Evolutionary conservation across 2,797 vertebrate genomes (phyloP).

Genomic region (Gambusia yucatana): DNA sequence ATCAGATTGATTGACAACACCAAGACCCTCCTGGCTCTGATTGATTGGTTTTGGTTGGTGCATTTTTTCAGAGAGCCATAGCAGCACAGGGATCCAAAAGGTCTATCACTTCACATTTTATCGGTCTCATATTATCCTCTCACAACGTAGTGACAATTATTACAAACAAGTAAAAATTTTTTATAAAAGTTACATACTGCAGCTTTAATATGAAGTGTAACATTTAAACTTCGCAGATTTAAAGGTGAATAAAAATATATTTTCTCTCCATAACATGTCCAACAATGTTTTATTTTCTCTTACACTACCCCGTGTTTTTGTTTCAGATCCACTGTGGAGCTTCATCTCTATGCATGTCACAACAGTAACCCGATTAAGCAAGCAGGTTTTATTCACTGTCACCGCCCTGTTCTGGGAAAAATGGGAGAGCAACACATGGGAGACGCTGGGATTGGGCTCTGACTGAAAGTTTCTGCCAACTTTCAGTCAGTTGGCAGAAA

Average conservation of each 20-base stretch:
- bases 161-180: too few relatives aligned
- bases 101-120: too few relatives aligned
- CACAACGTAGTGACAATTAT: too few relatives aligned
- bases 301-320: neutral
- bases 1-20: too few relatives aligned
- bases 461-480: too few relatives aligned
- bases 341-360: constrained; percentile 11
- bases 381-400: constrained; percentile 13
- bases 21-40: too few relatives aligned
- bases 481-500: constrained; percentile 48
- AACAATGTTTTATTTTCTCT: neutral
- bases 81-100: too few relatives aligned
- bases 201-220: neutral
- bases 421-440: neutral
- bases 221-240: neutral
- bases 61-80: too few relatives aligned
- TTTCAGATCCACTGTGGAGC: neutral
- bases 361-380: constrained; percentile 11
- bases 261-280: neutral
- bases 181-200: too few relatives aligned
- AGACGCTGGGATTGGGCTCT: constrained; percentile 4
- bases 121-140: too few relatives aligned
- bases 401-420: neutral
- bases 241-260: neutral
- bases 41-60: too few relatives aligned